Conservation (phyloP, 2,888 invertebrate species). For the Fragum fragum region DNA sequence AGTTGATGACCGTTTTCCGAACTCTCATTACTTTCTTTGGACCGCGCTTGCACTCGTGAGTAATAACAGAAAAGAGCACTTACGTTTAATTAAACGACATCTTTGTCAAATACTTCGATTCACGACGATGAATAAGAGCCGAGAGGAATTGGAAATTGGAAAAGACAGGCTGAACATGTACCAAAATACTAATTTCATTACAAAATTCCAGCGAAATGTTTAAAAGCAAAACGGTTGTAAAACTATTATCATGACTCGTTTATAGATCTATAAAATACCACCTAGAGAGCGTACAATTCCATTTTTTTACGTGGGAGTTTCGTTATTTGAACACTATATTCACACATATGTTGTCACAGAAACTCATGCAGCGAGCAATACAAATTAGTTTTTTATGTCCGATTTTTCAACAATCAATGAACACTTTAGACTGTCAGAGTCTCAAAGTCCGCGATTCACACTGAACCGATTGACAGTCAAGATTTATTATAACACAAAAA, state of each 20-base stretch:
- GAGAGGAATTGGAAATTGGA: no score
- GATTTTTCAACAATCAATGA: neutral
- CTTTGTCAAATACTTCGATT: no score
- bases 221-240: neutral
- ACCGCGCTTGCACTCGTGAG: no score
- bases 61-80: no score
- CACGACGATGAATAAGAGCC: no score
- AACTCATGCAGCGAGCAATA: conserved; percentile 1
- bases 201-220: no score
- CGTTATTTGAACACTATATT: neutral
- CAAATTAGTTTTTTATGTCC: neutral
- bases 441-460: neutral
- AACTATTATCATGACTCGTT: neutral
- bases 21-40: no score
- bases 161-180: no score
- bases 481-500: conserved; percentile 1
- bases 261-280: conserved; percentile 6
- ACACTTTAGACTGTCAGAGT: neutral
- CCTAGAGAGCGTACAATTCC: neutral
- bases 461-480: neutral
- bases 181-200: no score
- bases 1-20: no score
- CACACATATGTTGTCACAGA: conserved; percentile 26
- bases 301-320: conserved; percentile 1
- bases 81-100: no score